Percentiles rank a stretch among this genome's conserved stretches.
These are phyloP conservation scores for Mythimna loreyi DNA, from an alignment of 2,888 invertebrate species.

Conservation along the genomic window DNA sequence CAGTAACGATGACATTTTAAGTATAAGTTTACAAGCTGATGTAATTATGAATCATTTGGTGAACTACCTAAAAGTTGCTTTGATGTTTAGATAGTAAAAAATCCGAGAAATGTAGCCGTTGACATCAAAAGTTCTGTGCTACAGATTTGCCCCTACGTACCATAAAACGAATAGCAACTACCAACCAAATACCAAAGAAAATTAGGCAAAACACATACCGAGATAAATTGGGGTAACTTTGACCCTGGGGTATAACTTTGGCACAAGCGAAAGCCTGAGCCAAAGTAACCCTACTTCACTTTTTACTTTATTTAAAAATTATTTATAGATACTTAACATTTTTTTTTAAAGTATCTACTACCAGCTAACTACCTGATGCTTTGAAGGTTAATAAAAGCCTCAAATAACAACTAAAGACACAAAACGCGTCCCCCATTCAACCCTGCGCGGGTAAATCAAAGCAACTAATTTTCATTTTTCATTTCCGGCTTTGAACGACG, in stretches of 20 bases:
- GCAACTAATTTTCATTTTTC: slow-evolving; percentile 46
- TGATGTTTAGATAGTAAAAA: slow-evolving; percentile 48
- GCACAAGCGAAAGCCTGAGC: too few species aligned
- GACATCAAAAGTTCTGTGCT: slow-evolving; percentile 36
- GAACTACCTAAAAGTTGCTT: slow-evolving; percentile 40
- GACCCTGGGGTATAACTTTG: too few species aligned
- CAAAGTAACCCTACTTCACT: too few species aligned
- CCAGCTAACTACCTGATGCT: too few species aligned
- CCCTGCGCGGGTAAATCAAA: slow-evolving; percentile 45
- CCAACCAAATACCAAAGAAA: background rate
- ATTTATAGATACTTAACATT: too few species aligned
- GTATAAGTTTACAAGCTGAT: slow-evolving; percentile 46
- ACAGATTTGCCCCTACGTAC: slow-evolving; percentile 8
- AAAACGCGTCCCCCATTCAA: background rate
- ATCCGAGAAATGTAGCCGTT: slow-evolving; percentile 17
- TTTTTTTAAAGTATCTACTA: too few species aligned
- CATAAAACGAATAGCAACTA: background rate
- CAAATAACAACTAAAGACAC: background rate
- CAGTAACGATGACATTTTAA: slow-evolving; percentile 48
- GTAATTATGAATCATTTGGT: slow-evolving; percentile 48
- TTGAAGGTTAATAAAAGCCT: background rate
- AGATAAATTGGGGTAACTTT: too few species aligned
- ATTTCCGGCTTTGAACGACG: slow-evolving; percentile 44
- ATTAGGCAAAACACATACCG: too few species aligned
- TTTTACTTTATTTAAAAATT: too few species aligned